Percentiles rank a stretch among this genome's conserved stretches.
Conservation (phyloP, 1,140 invertebrate genomes). For the Leptinotarsa texana region DNA sequence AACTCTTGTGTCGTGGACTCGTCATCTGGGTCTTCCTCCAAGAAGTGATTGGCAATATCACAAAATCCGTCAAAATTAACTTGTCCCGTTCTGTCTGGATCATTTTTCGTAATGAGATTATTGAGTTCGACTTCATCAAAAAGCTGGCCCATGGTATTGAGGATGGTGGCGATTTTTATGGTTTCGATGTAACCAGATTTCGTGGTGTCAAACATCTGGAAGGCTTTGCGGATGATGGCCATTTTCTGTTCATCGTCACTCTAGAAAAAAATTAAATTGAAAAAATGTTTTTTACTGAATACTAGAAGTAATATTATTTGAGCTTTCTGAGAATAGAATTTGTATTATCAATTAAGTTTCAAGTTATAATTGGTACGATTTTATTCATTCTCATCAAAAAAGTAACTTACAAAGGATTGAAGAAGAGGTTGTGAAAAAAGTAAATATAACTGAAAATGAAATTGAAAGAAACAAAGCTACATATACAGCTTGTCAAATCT, state of each 20-base stretch:
- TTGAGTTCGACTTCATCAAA: conserved; percentile 87
- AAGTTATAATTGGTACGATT: too few relatives aligned
- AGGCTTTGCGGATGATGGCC: conserved; percentile 88
- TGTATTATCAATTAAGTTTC: too few relatives aligned
- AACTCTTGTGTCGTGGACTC: conserved; percentile 93
- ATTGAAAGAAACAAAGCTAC: too few relatives aligned
- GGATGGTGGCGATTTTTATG: conserved; percentile 84
- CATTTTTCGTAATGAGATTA: conserved; percentile 80
- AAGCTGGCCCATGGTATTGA: conserved; percentile 92
- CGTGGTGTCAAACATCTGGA: conserved; percentile 92
- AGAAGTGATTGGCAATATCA: conserved; percentile 84
- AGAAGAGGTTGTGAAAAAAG: too few relatives aligned
- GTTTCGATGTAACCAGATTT: conserved; percentile 89
- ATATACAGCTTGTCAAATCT: too few relatives aligned
- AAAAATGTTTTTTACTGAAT: too few relatives aligned
- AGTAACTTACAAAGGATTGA: too few relatives aligned
- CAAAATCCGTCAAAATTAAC: conserved; percentile 94
- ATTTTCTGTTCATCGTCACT: conserved; percentile 81
- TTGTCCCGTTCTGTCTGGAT: conserved; percentile 82
- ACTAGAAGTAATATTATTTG: too few relatives aligned
- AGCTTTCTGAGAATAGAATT: too few relatives aligned
- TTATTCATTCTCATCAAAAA: too few relatives aligned
- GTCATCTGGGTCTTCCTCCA: conserved; percentile 87
- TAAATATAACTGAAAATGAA: too few relatives aligned
- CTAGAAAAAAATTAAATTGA: conserved; percentile 20